These are phyloP conservation scores for Drosophila subsilvestris DNA, from an alignment of 2,888 invertebrate species.

Conservation along the genomic window DNA sequence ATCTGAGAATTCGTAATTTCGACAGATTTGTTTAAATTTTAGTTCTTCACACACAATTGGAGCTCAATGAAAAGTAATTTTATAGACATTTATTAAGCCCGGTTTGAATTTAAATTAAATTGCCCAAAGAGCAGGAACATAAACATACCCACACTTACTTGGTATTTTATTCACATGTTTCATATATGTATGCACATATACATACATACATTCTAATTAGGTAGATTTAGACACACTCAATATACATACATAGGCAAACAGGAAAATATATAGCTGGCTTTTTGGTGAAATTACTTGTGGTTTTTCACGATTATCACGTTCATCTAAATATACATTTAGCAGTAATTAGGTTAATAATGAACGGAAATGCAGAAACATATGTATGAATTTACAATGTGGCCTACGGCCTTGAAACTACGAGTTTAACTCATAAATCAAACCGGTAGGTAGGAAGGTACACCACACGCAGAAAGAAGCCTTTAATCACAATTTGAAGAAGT, in stretches of 20 bases:
- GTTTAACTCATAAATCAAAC: conserved; percentile 35
- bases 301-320: conserved; percentile 33
- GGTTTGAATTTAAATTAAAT: too few relatives aligned
- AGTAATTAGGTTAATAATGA: conserved; percentile 40
- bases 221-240: neutral
- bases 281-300: conserved; percentile 32
- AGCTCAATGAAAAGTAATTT: too few relatives aligned
- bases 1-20: too few relatives aligned
- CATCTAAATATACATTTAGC: conserved; percentile 23
- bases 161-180: neutral
- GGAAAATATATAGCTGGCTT: neutral
- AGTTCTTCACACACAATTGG: too few relatives aligned
- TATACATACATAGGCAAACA: neutral
- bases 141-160: neutral
- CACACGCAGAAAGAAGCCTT: conserved; percentile 25
- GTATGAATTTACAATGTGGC: conserved; percentile 36
- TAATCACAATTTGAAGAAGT: conserved; percentile 43
- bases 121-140: neutral
- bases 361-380: conserved; percentile 31
- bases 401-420: conserved; percentile 38
- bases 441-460: conserved; percentile 7
- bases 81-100: too few relatives aligned
- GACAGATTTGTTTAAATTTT: too few relatives aligned
- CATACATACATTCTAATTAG: neutral
- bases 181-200: conserved; percentile 5